Percentiles rank a stretch among this genome's conserved stretches.
Conservation (phyloP, 2,113 vertebrate species). For the Nyctereutes procyonoides region DNA sequence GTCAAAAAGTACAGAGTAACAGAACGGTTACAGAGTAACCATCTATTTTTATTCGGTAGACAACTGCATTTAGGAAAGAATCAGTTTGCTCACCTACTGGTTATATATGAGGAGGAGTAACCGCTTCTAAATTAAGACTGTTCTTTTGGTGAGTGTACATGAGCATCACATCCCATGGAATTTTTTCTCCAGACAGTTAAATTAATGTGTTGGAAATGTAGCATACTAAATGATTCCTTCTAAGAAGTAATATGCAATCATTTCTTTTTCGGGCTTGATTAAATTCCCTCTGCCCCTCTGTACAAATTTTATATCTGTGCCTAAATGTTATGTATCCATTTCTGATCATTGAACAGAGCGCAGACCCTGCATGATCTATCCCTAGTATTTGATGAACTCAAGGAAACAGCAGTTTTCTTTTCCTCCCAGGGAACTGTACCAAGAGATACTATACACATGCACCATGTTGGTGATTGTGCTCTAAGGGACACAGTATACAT, state of each 20-base stretch:
- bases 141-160: slow-evolving; percentile 30
- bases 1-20: background rate
- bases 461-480: background rate
- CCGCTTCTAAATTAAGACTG: slow-evolving; percentile 43
- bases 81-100: background rate
- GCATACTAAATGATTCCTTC: slow-evolving; percentile 61
- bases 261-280: slow-evolving; percentile 72
- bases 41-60: background rate
- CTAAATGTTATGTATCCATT: slow-evolving; percentile 63
- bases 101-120: background rate
- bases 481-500: background rate
- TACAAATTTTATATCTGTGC: slow-evolving; percentile 62
- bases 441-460: rapidly evolving
- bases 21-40: too few species aligned
- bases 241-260: slow-evolving; percentile 59
- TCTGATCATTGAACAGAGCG: slow-evolving; percentile 28
- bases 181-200: slow-evolving; percentile 49
- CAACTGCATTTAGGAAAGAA: background rate
- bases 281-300: slow-evolving; percentile 60
- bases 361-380: background rate
- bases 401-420: background rate
- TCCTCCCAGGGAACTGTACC: background rate
- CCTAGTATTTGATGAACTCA: background rate
- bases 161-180: slow-evolving; percentile 24
- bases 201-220: slow-evolving; percentile 69